These are phyloP conservation scores for Vulpes lagopus DNA, from an alignment of 2,113 vertebrate species.

Conservation along the genomic window DNA sequence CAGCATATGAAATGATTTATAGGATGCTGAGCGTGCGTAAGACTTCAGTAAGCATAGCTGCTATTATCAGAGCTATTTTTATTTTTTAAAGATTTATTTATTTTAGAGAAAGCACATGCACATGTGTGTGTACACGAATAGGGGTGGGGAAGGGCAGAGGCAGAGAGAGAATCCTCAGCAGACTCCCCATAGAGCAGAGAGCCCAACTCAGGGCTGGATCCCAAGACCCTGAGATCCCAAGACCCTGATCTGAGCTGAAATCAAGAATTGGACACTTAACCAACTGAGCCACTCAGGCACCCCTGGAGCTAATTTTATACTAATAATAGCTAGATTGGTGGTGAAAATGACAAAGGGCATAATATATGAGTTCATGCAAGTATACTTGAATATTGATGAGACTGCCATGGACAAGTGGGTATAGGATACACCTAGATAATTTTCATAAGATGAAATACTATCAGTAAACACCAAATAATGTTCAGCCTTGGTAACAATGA, in stretches of 20 bases:
- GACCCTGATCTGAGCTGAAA: background rate
- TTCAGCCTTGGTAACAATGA: background rate
- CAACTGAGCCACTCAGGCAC: background rate
- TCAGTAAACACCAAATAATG: background rate
- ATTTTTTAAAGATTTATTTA: background rate
- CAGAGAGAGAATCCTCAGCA: background rate
- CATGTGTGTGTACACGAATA: background rate
- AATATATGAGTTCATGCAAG: background rate
- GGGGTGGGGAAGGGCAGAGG: background rate
- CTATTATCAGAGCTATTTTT: background rate
- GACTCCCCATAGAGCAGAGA: background rate
- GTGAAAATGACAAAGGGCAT: background rate
- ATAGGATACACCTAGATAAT: background rate
- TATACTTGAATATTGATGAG: background rate
- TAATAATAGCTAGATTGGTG: background rate
- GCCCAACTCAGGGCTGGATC: background rate
- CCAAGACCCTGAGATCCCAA: background rate
- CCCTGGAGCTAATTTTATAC: background rate
- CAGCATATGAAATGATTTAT: background rate
- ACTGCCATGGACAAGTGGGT: background rate
- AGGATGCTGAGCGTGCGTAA: background rate
- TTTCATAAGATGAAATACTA: background rate
- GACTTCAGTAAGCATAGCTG: background rate
- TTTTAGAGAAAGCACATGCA: background rate
- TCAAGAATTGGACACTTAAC: background rate